Conservation (phyloP, 2,113 vertebrate genomes). For the Syngnathoides biaculeatus region DNA sequence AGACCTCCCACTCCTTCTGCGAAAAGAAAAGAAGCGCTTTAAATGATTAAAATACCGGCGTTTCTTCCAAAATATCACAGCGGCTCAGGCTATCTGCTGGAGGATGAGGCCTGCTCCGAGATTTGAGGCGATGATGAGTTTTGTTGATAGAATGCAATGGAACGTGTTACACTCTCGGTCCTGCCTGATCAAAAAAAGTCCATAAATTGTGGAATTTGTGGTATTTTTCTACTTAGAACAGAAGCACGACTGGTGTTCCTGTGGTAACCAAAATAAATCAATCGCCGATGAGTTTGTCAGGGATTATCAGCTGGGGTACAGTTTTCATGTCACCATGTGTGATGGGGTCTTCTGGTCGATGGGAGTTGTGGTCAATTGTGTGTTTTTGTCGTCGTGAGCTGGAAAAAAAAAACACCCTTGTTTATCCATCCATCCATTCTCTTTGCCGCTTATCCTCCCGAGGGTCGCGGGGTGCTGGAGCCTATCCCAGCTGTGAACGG, state of each 20-base stretch:
- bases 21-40: conserved; percentile 58
- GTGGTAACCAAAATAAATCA: not conserved
- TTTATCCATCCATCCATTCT: too few relatives aligned
- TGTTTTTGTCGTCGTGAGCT: not conserved
- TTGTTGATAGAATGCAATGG: not conserved
- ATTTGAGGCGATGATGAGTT: not conserved
- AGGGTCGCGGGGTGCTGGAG: too few relatives aligned
- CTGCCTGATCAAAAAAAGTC: not conserved
- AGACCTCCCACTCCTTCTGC: not conserved
- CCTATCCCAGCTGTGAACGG: too few relatives aligned
- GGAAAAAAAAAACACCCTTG: not conserved
- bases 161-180: not conserved
- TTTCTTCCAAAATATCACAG: conserved; percentile 55
- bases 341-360: not conserved
- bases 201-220: not conserved
- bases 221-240: not conserved
- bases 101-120: not conserved
- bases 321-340: not conserved
- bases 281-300: too few relatives aligned
- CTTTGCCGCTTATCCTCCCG: too few relatives aligned
- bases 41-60: conserved; percentile 62
- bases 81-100: not conserved
- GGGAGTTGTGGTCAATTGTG: not conserved
- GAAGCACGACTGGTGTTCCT: not conserved
- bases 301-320: not conserved